These are phyloP conservation scores for Ranitomeya imitator DNA, from an alignment of 2,113 vertebrate species.

Conservation along the genomic window DNA sequence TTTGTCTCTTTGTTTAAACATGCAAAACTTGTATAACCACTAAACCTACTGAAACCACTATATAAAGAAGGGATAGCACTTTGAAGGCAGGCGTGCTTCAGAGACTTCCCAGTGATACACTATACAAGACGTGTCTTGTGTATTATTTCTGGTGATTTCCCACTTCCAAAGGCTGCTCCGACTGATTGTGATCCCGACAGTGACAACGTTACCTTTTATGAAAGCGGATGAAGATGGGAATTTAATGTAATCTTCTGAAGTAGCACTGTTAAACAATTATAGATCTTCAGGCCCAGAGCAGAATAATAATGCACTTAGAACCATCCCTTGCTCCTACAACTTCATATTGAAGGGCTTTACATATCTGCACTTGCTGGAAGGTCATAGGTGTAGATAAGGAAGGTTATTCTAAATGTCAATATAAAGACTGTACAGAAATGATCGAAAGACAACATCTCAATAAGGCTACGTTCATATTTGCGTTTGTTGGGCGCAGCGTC, in stretches of 20 bases:
- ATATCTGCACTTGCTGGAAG: background rate
- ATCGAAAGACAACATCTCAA: background rate
- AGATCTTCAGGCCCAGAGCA: background rate
- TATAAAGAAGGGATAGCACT: too few relatives aligned
- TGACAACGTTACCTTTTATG: background rate
- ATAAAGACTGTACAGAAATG: background rate
- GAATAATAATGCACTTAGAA: background rate
- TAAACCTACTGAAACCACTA: too few relatives aligned
- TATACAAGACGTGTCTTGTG: too few relatives aligned
- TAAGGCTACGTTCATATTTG: too few relatives aligned
- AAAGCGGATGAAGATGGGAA: background rate
- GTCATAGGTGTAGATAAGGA: background rate
- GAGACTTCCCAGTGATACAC: too few relatives aligned
- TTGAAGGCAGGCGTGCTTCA: too few relatives aligned
- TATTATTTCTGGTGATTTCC: too few relatives aligned
- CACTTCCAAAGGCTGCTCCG: too few relatives aligned
- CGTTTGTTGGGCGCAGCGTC: too few relatives aligned
- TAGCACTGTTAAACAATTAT: slow-evolving; percentile 23
- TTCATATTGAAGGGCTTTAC: background rate
- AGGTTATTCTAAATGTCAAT: background rate
- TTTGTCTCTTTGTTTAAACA: too few relatives aligned
- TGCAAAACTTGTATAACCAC: too few relatives aligned
- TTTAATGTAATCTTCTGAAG: slow-evolving; percentile 25
- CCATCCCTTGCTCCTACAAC: background rate
- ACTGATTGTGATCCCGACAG: too few relatives aligned